Evolutionary conservation across 2,797 vertebrate genomes (phyloP), one percentile per base, ranked within the genome.

Genomic region (Eurystomus glaucurus): DNA sequence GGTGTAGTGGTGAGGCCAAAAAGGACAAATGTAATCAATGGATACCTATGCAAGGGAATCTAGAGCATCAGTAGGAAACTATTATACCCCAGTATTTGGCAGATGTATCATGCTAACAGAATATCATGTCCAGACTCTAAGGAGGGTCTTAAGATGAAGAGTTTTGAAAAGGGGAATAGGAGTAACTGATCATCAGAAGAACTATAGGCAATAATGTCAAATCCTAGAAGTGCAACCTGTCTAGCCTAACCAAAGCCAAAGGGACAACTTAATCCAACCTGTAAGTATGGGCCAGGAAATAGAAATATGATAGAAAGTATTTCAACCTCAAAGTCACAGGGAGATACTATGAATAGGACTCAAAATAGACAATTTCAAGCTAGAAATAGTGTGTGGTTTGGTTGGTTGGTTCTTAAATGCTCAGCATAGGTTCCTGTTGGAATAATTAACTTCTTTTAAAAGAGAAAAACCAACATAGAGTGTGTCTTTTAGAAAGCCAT

Each of bases 31-130:
- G 15, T 9, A 85, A 85, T 65, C 28, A 45, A 35, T 5, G 8
- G 26, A 18, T 39, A 26, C 12, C 10, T 22, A 26, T 8, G 23
- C 12, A 64, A 68, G 14, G 31, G 37, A 70, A 77, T 50, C 26
- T 13, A 25, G 18, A 79, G 12, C 26, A 66, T 28, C 28, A 58
- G 2, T 0, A 20, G 8, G 29, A n/a, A 75, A 39, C 0, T 0
- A 21, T 64, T 33, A 46, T 10, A 48, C 3, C 33, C 25, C 11
- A 39, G 1, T 45, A 33, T 60, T 28, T 43, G 61, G 28, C 52
- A 79, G 26, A 60, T 14, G 11, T 21, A 35, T 55, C 25, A 28
- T 43, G 26, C 23, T 28, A 39, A 71, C 25, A 72, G n/a, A 86
- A 25, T 10, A 51, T 6, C 17, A 55, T 2, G 18, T 51, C 33